Percentiles rank a stretch among this genome's conserved stretches.
Conservation (phyloP, 1,140 invertebrate species). For the Micrasema longulum region DNA sequence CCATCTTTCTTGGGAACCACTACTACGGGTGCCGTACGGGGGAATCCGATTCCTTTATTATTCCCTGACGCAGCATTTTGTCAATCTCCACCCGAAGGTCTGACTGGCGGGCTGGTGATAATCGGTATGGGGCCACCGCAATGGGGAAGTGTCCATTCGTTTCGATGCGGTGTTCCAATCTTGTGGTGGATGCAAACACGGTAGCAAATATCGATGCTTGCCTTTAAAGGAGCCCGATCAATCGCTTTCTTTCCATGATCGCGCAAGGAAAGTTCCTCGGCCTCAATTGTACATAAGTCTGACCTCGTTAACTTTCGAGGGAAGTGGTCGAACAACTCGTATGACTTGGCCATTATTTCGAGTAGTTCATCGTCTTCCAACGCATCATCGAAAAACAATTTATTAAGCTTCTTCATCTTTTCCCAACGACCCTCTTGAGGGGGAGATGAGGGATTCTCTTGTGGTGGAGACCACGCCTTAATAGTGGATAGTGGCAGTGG, state of each 20-base stretch:
- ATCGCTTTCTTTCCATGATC: not conserved
- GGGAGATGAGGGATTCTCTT: not conserved
- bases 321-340: not conserved
- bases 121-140: slow-evolving; percentile 55
- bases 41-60: slow-evolving; percentile 59
- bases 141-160: slow-evolving; percentile 34
- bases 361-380: not conserved
- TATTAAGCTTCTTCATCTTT: not conserved
- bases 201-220: not conserved
- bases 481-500: not conserved
- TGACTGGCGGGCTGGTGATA: slow-evolving; percentile 50
- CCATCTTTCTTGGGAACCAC: slow-evolving; percentile 59
- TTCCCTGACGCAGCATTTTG: slow-evolving; percentile 56
- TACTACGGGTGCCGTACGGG: slow-evolving; percentile 59
- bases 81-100: slow-evolving; percentile 51
- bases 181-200: not conserved
- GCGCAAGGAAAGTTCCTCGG: not conserved
- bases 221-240: not conserved
- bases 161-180: not conserved
- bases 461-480: not conserved
- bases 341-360: not conserved
- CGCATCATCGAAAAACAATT: not conserved
- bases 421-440: not conserved
- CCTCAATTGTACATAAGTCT: not conserved
- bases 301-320: not conserved